Percentiles rank a stretch among this genome's conserved stretches.
Conservation (phyloP, 2,888 invertebrate genomes). For the Metalampra italica region DNA sequence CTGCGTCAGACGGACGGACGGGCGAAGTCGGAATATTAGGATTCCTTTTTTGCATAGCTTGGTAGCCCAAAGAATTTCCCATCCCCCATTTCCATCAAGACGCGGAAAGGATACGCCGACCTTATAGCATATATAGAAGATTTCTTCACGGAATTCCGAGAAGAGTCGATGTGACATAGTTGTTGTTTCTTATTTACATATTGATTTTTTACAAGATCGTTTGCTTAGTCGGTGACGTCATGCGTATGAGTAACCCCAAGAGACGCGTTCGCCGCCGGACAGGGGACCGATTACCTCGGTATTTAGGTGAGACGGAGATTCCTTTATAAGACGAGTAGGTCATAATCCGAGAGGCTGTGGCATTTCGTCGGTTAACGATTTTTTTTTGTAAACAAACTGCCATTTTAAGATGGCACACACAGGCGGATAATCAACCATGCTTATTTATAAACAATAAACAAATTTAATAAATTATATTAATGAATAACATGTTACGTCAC, state of each 20-base stretch:
- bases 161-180: constrained; percentile 15
- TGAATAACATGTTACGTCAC: too few species aligned
- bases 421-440: too few species aligned
- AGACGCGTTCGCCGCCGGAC: constrained; percentile 39
- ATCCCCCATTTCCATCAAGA: too few species aligned
- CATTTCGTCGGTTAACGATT: constrained; percentile 9
- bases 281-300: constrained; percentile 45
- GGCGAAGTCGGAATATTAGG: too few species aligned
- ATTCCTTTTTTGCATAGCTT: too few species aligned
- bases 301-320: constrained; percentile 49
- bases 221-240: constrained; percentile 69
- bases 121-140: constrained; percentile 18
- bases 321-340: constrained; percentile 27
- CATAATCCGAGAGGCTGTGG: constrained; percentile 15
- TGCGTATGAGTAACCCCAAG: constrained; percentile 56
- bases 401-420: neutral
- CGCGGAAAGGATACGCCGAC: too few species aligned
- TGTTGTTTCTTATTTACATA: constrained; percentile 15
- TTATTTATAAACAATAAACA: too few species aligned
- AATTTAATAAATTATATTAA: too few species aligned
- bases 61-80: too few species aligned
- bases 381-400: neutral
- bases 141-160: constrained; percentile 32
- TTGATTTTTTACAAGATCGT: constrained; percentile 49
- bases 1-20: too few species aligned